Percentiles rank a stretch among this genome's conserved stretches.
These are phyloP conservation scores for Cossypha polioptera DNA, from an alignment of 2,797 vertebrate species.

Conservation along the genomic window DNA sequence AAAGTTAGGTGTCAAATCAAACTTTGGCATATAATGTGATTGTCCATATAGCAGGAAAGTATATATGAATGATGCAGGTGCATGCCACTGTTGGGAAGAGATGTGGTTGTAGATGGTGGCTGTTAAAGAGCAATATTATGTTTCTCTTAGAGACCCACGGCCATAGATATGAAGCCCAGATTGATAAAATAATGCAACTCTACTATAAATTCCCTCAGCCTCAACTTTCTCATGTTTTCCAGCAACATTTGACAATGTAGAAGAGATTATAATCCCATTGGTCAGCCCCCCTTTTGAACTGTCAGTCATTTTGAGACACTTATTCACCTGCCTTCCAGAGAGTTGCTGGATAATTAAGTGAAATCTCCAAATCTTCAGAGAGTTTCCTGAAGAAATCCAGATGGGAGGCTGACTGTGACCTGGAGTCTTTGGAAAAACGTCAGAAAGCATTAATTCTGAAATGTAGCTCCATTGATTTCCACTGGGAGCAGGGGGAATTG, in stretches of 20 bases:
- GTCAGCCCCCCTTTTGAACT: fast-evolving
- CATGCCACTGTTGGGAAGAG: not conserved
- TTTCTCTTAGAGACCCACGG: not conserved
- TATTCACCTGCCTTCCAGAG: not conserved
- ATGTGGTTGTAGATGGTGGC: not conserved
- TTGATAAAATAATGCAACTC: not conserved
- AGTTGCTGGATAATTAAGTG: not conserved
- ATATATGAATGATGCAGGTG: not conserved
- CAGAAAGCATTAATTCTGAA: not conserved
- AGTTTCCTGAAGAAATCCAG: not conserved
- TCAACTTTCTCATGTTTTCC: not conserved
- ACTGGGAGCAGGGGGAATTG: not conserved
- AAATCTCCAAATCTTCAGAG: not conserved
- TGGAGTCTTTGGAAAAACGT: not conserved
- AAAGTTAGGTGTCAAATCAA: not conserved
- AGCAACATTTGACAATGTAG: not conserved
- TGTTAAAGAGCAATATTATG: not conserved
- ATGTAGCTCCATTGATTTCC: not conserved
- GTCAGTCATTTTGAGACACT: not conserved
- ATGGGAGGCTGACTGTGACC: not conserved
- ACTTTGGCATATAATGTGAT: not conserved
- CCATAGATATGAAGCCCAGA: not conserved
- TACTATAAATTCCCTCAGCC: not conserved
- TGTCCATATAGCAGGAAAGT: not conserved
- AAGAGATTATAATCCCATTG: not conserved